Percentiles rank a stretch among this genome's conserved stretches.
Conservation (phyloP, 2,888 invertebrate genomes). For the Caenorhabditis zanzibari region DNA sequence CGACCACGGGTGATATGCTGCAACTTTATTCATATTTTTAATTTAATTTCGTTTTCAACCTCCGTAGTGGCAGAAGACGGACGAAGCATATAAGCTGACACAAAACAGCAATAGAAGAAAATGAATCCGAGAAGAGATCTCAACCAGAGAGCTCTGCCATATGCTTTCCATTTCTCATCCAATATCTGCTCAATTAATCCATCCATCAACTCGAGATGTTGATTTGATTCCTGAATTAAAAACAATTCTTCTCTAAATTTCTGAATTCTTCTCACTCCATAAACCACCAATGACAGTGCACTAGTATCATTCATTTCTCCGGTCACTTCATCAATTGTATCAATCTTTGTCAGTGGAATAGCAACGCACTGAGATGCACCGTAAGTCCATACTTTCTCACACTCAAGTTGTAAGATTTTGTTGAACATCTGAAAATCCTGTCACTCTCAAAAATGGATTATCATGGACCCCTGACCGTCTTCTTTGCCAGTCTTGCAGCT, state of each 20-base stretch:
- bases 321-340: slow-evolving; percentile 94
- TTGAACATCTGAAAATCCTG: slow-evolving; percentile 89
- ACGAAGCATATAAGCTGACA: slow-evolving; percentile 92
- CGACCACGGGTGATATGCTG: slow-evolving; percentile 61
- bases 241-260: background rate
- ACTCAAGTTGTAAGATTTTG: slow-evolving; percentile 95
- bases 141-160: slow-evolving; percentile 86
- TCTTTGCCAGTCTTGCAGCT: slow-evolving; percentile 93
- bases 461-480: slow-evolving; percentile 86
- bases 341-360: slow-evolving; percentile 92
- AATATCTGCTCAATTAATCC: slow-evolving; percentile 94
- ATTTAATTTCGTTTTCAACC: slow-evolving; percentile 31
- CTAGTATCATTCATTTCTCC: slow-evolving; percentile 96
- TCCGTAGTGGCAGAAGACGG: slow-evolving; percentile 84
- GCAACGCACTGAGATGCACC: slow-evolving; percentile 87
- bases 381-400: slow-evolving; percentile 98
- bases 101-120: slow-evolving; percentile 92
- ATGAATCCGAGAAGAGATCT: slow-evolving; percentile 91
- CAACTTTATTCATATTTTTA: background rate
- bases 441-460: background rate
- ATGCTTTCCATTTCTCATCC: slow-evolving; percentile 97
- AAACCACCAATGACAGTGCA: slow-evolving; percentile 95
- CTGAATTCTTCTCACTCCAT: slow-evolving; percentile 88
- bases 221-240: slow-evolving; percentile 90
- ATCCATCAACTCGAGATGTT: slow-evolving; percentile 95